Base-by-base conservation (phyloP, 2,797 vertebrate species). In the Tachyglossus aculeatus region DNA sequence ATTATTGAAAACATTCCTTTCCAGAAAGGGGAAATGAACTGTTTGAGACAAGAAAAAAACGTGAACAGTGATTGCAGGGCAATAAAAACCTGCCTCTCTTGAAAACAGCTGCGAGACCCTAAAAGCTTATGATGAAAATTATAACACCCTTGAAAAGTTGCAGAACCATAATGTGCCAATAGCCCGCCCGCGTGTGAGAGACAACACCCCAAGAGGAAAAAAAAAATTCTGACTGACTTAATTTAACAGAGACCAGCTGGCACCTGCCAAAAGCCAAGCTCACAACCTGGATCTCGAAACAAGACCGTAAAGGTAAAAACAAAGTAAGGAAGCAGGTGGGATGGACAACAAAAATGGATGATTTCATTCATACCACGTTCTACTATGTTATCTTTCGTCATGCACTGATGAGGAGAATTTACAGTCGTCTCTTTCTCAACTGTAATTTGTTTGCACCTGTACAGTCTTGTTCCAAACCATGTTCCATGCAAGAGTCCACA, bases 391-490 rank as follows among this genome's bases (percentile, higher is more conserved):
- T 77, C 72, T 84, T 77, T 81, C 80, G 60, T 83, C 77, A 89
- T 71, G 58, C 62, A 71, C 60, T 81, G 74, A 66, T 21, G 71
- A 59, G 39, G 71, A 78, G 71, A 78, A 72, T 60, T 44, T 44
- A 41, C 47, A 66, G 76, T 74, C 72, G 84, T 62, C 85, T 52
- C 81, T 77, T 79, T 79, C 84, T 67, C 86, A 76, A 65, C 69
- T 82, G 52, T 64, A 84, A 80, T 88, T 83, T 89, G 81, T 83
- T 86, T 59, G 31, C 81, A 91, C 92, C 91, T 92, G 90, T 71
- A 85, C 16, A 4, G 89, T 91, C 90, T 89, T 92, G 87, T 91
- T 88, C 66, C 82, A 80, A 86, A 78, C 78, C 60, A 69, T 10
- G 80, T 82, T 85, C 59, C 74, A 63, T 88, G 87, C 69, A 82